A percentile compares a stretch with the other conserved stretches of the same genome.
Conservation (phyloP, 2,797 vertebrate genomes). For the Pseudochirops cupreus region DNA sequence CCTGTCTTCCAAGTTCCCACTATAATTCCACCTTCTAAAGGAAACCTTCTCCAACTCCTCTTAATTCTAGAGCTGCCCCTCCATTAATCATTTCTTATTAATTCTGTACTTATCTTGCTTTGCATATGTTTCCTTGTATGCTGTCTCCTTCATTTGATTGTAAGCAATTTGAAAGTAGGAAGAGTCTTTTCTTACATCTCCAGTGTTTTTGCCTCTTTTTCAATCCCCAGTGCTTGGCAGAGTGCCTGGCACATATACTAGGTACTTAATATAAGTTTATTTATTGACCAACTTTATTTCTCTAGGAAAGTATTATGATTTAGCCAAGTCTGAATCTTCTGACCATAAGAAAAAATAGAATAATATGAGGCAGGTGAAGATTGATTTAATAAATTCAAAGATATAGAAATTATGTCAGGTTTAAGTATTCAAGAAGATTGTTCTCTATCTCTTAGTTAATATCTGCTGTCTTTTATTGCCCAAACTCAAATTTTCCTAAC, state of each 20-base stretch:
- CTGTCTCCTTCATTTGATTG: not conserved
- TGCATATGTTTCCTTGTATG: not conserved
- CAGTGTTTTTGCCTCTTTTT: not conserved
- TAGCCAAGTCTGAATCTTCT: not conserved
- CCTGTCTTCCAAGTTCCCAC: not conserved
- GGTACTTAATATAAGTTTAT: not conserved
- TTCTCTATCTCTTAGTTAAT: no score
- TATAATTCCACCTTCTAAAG: not conserved
- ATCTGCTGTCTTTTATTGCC: no score
- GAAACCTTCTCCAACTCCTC: not conserved
- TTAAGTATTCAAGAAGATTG: not conserved
- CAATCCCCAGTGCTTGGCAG: not conserved
- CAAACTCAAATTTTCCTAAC: no score
- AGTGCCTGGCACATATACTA: not conserved
- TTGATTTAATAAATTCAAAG: not conserved
- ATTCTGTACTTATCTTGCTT: not conserved
- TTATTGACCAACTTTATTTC: no score
- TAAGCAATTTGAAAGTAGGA: not conserved
- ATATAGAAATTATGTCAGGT: slow-evolving; percentile 5
- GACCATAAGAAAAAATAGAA: not conserved
- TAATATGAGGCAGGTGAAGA: not conserved
- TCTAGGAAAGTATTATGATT: not conserved
- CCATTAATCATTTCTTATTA: not conserved
- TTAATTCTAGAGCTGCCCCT: not conserved
- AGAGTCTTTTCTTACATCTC: not conserved